Evolutionary conservation across 1,140 invertebrate species (phyloP).

Genomic region (Drosophila miranda): DNA sequence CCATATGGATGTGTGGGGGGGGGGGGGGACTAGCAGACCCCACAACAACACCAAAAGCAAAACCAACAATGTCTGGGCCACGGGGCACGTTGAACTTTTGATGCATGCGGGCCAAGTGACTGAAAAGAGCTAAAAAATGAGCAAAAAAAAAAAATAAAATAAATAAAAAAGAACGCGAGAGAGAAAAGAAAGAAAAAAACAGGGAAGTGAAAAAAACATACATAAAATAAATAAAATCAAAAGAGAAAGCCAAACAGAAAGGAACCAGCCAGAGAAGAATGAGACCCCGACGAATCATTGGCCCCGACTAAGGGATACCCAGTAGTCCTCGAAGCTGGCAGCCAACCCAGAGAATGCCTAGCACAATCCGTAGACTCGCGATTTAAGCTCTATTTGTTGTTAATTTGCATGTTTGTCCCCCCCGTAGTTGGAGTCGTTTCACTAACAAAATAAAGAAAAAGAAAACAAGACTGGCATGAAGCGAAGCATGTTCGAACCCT

Average conservation of each 20-base stretch:
- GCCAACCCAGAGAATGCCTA: too few species aligned
- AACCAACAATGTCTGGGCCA: constrained; percentile 57
- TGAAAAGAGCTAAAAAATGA: constrained; percentile 46
- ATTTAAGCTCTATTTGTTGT: too few species aligned
- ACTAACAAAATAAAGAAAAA: too few species aligned
- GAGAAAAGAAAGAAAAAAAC: constrained; percentile 3
- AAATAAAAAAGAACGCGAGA: constrained; percentile 20
- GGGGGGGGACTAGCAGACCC: background rate
- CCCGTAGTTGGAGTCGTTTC: too few species aligned
- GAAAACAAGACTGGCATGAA: too few species aligned
- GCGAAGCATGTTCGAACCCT: too few species aligned
- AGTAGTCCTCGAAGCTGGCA: background rate
- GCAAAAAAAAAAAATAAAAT: background rate
- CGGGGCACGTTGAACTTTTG: constrained; percentile 70
- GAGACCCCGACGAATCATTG: background rate
- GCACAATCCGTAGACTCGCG: too few species aligned
- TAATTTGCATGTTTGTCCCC: too few species aligned
- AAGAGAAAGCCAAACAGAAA: constrained; percentile 35
- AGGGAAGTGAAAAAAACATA: background rate
- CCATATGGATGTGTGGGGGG: constrained; percentile 18
- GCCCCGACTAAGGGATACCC: constrained; percentile 9
- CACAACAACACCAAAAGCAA: constrained; percentile 15
- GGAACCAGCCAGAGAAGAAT: constrained; percentile 3
- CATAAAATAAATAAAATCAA: constrained; percentile 49
- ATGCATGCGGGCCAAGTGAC: constrained; percentile 66